Evolutionary conservation across 1,140 invertebrate species (phyloP).

Genomic region (Heliconius melpomene): DNA sequence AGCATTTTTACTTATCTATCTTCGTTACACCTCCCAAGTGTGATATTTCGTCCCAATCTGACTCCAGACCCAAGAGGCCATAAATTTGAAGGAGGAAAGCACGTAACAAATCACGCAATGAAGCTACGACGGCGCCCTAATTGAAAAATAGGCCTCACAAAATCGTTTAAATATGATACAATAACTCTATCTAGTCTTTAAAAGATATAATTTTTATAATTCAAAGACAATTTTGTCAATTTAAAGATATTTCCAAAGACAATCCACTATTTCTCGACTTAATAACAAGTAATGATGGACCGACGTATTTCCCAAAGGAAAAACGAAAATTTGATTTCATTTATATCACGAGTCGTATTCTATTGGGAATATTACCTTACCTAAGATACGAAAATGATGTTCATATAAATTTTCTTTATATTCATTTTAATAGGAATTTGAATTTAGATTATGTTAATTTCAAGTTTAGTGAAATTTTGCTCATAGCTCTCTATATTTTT

Average conservation of each 20-base stretch:
- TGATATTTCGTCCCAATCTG: neutral
- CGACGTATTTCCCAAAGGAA: constrained; percentile 38
- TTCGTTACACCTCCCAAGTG: neutral
- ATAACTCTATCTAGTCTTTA: neutral
- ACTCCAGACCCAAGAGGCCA: neutral
- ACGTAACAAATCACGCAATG: constrained; percentile 32
- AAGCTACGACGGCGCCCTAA: constrained; percentile 31
- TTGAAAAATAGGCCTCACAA: constrained; percentile 39
- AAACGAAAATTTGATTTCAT: constrained; percentile 35
- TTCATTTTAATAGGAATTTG: neutral
- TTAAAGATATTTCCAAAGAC: constrained; percentile 13
- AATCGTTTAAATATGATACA: neutral
- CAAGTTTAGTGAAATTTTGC: too few relatives aligned
- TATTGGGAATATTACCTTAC: constrained; percentile 23
- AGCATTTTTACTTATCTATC: neutral
- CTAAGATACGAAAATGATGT: neutral
- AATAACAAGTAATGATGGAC: constrained; percentile 38
- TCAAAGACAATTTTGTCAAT: constrained; percentile 1
- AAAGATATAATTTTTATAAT: neutral
- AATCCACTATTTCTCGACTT: constrained; percentile 21
- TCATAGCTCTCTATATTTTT: too few relatives aligned
- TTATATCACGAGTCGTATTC: constrained; percentile 31
- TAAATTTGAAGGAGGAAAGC: constrained; percentile 21
- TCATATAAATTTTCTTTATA: neutral
- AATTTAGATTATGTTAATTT: too few relatives aligned